These are phyloP conservation scores for Leptinotarsa texana DNA, from an alignment of 1,140 invertebrate species.

Conservation along the genomic window DNA sequence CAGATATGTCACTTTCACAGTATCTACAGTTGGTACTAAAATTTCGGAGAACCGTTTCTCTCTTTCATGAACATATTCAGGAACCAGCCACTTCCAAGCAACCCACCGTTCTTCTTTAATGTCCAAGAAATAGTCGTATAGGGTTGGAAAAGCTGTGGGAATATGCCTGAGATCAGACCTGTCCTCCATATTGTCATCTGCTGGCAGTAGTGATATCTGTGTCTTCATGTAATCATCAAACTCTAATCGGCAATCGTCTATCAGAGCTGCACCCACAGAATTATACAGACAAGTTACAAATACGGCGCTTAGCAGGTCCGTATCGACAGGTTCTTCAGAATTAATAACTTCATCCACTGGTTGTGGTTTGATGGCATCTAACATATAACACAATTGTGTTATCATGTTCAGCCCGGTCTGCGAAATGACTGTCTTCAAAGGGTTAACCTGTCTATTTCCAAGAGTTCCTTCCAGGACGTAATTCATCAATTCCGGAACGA, in stretches of 20 bases:
- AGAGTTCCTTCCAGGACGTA: slow-evolving; percentile 78
- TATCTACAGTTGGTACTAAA: slow-evolving; percentile 87
- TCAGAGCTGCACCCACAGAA: slow-evolving; percentile 79
- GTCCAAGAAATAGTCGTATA: slow-evolving; percentile 85
- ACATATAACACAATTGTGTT: slow-evolving; percentile 78
- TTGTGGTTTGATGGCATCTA: slow-evolving; percentile 68
- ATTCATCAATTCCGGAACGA: slow-evolving; percentile 70
- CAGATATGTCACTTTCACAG: slow-evolving; percentile 76
- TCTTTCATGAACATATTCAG: slow-evolving; percentile 73
- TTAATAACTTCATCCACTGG: slow-evolving; percentile 52
- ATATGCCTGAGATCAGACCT: slow-evolving; percentile 71
- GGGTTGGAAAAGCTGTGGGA: slow-evolving; percentile 66
- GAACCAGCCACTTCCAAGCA: slow-evolving; percentile 81
- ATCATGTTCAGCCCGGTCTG: slow-evolving; percentile 87
- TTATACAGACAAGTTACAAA: slow-evolving; percentile 81
- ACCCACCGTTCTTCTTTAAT: slow-evolving; percentile 73
- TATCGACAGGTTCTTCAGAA: slow-evolving; percentile 59
- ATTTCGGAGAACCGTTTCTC: slow-evolving; percentile 77
- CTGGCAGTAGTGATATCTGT: slow-evolving; percentile 67
- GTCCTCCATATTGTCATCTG: slow-evolving; percentile 66
- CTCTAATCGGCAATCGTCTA: slow-evolving; percentile 66
- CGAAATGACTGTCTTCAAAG: slow-evolving; percentile 78
- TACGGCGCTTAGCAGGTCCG: slow-evolving; percentile 67
- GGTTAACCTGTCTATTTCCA: slow-evolving; percentile 72
- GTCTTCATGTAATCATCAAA: slow-evolving; percentile 85